Evolutionary conservation across 1,140 invertebrate species (phyloP).

Genomic region (Cardiocondyla obscurior): DNA sequence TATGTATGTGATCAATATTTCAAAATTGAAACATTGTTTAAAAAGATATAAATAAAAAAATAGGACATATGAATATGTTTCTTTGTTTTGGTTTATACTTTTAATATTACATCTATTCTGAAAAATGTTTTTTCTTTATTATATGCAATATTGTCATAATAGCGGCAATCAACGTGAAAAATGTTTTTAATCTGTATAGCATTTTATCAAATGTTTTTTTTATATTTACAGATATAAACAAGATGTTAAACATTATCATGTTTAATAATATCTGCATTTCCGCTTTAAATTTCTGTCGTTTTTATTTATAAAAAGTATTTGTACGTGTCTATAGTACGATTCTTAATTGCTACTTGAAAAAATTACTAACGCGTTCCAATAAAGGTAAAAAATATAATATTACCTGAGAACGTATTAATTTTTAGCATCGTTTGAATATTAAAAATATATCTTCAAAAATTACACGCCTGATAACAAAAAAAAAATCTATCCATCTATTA

Average conservation of each 20-base stretch:
- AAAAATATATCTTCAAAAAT: constrained; percentile 28
- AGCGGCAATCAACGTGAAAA: background rate
- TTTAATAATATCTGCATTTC: constrained; percentile 12
- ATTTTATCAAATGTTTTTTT: constrained; percentile 1
- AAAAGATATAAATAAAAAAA: constrained; percentile 26
- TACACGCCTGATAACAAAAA: constrained; percentile 34
- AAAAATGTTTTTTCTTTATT: constrained; percentile 3
- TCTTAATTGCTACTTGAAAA: constrained; percentile 19
- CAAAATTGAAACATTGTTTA: background rate
- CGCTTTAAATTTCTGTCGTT: background rate
- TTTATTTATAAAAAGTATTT: background rate
- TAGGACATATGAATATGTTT: background rate
- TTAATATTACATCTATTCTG: background rate
- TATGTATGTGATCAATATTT: background rate
- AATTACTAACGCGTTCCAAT: constrained; percentile 6
- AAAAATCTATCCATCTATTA: constrained; percentile 21
- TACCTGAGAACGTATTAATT: constrained; percentile 29
- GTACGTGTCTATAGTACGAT: constrained; percentile 1
- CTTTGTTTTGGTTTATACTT: background rate
- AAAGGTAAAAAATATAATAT: constrained; percentile 34
- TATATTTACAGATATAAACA: background rate
- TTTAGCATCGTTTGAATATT: constrained; percentile 26
- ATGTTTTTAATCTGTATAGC: background rate
- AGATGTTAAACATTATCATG: background rate
- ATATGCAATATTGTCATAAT: background rate